These are phyloP conservation scores for Daphoenositta chrysoptera DNA, from an alignment of 2,113 vertebrate genomes.

Conservation along the genomic window DNA sequence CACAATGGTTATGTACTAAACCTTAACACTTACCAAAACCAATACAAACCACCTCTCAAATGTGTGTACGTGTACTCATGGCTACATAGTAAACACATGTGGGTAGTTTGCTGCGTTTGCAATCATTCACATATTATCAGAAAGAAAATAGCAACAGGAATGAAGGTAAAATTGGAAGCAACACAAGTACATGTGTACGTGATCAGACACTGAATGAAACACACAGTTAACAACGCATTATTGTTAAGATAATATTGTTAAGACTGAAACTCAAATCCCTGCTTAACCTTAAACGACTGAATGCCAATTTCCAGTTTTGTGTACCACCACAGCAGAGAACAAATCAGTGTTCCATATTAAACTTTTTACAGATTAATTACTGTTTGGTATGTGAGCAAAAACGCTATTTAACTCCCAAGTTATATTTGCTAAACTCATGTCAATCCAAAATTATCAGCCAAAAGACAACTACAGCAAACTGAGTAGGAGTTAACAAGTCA, in stretches of 20 bases:
- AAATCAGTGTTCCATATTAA: background rate
- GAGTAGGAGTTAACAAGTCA: background rate
- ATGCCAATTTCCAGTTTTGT: background rate
- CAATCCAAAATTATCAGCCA: background rate
- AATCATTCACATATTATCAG: background rate
- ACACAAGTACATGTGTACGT: accelerated
- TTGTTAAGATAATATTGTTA: background rate
- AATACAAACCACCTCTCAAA: background rate
- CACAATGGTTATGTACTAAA: background rate
- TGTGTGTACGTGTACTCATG: background rate
- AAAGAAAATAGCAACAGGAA: background rate
- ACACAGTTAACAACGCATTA: background rate
- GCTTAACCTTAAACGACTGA: background rate
- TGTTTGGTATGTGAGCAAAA: background rate
- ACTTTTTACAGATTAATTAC: background rate
- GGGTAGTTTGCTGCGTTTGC: background rate
- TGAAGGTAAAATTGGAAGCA: background rate
- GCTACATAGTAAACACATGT: background rate
- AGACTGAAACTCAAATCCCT: background rate
- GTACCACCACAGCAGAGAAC: background rate
- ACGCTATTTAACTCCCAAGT: background rate
- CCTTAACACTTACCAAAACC: background rate
- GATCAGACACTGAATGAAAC: background rate
- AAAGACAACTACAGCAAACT: background rate
- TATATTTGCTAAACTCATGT: background rate